Conservation (phyloP, 2,888 invertebrate genomes). For the Mactromeris polynyma region DNA sequence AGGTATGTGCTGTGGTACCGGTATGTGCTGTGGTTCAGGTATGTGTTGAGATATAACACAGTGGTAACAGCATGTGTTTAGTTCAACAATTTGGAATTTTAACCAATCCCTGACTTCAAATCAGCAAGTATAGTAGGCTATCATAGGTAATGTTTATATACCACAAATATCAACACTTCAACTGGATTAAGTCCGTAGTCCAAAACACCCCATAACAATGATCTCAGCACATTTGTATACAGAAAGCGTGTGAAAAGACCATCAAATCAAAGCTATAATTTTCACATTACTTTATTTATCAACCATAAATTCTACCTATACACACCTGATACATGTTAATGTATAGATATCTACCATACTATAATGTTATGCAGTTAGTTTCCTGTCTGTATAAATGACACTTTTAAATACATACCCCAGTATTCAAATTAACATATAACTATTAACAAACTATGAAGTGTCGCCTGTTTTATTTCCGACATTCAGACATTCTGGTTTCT, state of each 20-base stretch:
- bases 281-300: not conserved
- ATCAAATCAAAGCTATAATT: not conserved
- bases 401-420: too few species aligned
- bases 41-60: too few species aligned
- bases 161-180: not conserved
- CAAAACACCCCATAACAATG: not conserved
- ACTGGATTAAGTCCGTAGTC: not conserved
- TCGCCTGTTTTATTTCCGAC: too few species aligned
- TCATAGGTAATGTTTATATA: not conserved
- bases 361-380: not conserved
- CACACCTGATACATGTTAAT: not conserved
- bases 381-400: too few species aligned
- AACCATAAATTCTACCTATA: not conserved
- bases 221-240: not conserved
- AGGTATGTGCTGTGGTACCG: too few species aligned
- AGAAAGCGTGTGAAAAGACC: not conserved
- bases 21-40: too few species aligned
- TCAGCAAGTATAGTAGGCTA: not conserved
- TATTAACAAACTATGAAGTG: too few species aligned
- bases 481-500: too few species aligned
- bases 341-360: not conserved
- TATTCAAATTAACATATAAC: too few species aligned
- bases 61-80: too few species aligned
- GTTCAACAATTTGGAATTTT: too few species aligned
- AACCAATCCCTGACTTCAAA: not conserved